These are phyloP conservation scores for Criorhina ranunculi DNA, from an alignment of 2,888 invertebrate species.

Conservation along the genomic window DNA sequence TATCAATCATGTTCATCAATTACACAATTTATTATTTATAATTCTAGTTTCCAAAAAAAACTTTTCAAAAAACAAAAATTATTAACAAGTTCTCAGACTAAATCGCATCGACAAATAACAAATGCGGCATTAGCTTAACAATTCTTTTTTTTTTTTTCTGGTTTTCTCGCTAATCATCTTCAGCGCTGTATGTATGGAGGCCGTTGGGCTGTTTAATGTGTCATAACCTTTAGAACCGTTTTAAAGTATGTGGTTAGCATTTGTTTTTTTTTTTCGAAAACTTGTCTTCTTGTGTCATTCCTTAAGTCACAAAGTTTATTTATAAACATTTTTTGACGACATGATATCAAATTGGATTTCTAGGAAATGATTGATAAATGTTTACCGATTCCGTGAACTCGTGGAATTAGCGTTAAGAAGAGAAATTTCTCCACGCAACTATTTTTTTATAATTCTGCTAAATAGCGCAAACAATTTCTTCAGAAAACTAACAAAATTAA, in stretches of 20 bases:
- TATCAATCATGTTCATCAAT: slow-evolving; percentile 45
- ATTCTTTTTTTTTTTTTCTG: slow-evolving; percentile 14
- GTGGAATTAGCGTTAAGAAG: background rate
- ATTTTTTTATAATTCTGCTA: background rate
- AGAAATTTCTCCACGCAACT: background rate
- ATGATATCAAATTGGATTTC: background rate
- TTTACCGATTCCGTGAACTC: background rate
- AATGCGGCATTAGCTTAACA: slow-evolving; percentile 26
- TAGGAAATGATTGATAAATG: background rate
- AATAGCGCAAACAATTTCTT: background rate
- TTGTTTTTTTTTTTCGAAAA: too few relatives aligned
- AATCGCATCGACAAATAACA: slow-evolving; percentile 17
- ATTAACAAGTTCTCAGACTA: slow-evolving; percentile 17
- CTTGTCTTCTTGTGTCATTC: background rate
- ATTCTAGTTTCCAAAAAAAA: background rate
- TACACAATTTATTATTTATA: slow-evolving; percentile 26
- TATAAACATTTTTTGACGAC: background rate
- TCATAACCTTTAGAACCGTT: slow-evolving; percentile 54
- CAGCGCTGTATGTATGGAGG: slow-evolving; percentile 22
- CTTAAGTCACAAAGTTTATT: background rate
- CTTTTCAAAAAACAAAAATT: background rate
- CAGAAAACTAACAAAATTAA: background rate
- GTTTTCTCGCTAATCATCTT: slow-evolving; percentile 33
- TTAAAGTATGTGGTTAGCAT: slow-evolving; percentile 8
- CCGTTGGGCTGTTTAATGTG: slow-evolving; percentile 10